Evolutionary conservation across 35 echinoderm and acorn worm species (phyloP).

Genomic region (Diadema setosum): DNA sequence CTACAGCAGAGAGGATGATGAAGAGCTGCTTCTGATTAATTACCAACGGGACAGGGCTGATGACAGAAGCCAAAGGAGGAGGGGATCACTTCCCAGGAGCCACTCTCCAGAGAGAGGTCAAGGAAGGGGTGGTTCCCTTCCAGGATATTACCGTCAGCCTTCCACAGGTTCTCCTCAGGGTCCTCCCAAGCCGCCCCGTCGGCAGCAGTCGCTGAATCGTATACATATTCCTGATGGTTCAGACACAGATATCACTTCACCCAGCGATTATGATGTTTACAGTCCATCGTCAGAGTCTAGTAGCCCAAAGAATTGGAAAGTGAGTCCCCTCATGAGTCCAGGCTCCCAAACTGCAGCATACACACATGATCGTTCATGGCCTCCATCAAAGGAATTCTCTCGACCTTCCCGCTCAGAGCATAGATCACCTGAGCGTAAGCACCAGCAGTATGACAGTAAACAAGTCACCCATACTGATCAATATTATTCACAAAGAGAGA

Average conservation of each 20-base stretch:
- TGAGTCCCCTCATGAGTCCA: constrained; percentile 3
- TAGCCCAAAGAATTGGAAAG: constrained; percentile 41
- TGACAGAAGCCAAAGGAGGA: constrained; percentile 5
- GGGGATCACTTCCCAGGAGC: background rate
- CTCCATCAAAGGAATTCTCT: background rate
- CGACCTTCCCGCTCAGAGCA: background rate
- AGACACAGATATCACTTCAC: constrained; percentile 34
- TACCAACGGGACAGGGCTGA: background rate
- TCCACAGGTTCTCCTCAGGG: background rate
- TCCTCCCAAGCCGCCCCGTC: constrained; percentile 58
- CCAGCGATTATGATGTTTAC: constrained; percentile 31
- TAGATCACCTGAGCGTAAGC: background rate
- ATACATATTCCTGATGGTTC: constrained; percentile 52
- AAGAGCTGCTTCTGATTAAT: background rate
- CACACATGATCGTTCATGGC: background rate
- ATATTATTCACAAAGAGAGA: background rate
- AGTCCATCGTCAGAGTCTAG: constrained; percentile 33
- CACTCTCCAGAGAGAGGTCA: background rate
- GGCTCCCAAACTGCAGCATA: background rate
- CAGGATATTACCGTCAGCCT: background rate
- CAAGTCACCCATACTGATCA: background rate
- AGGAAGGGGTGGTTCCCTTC: background rate
- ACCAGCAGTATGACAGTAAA: background rate
- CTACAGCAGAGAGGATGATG: background rate
- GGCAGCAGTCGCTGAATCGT: constrained; percentile 55